A percentile compares a stretch with the other conserved stretches of the same genome.
Evolutionary conservation across 2,113 vertebrate genomes (phyloP).

Genomic region (Orycteropus afer): DNA sequence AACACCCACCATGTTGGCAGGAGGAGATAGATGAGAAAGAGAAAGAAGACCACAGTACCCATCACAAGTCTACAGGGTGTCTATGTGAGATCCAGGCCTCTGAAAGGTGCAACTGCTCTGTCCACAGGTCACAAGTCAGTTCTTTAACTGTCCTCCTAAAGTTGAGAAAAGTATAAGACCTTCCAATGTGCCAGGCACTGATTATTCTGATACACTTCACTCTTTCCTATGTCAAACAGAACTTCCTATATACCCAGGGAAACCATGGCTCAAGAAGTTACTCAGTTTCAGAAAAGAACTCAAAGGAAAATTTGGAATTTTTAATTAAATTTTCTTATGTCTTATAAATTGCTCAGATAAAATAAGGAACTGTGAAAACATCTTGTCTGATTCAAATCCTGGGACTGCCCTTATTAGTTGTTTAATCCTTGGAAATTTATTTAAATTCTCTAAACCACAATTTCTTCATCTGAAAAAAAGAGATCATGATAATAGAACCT

Average conservation of each 20-base stretch:
- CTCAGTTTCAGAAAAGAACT: not conserved
- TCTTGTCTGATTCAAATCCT: not conserved
- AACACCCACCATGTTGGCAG: not conserved
- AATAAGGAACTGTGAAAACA: not conserved
- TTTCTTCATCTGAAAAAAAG: not conserved
- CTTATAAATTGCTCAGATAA: not conserved
- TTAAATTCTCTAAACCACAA: not conserved
- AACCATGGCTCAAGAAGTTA: not conserved
- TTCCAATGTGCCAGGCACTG: no score
- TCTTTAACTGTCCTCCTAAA: not conserved
- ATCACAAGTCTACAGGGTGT: not conserved
- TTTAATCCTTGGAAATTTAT: not conserved
- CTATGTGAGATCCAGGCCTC: not conserved
- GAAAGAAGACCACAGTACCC: accelerated
- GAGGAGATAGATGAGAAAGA: not conserved
- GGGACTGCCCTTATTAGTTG: not conserved
- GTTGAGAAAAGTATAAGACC: not conserved
- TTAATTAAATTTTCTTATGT: not conserved
- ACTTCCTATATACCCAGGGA: not conserved
- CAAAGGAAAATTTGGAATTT: not conserved
- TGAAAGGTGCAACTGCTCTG: not conserved
- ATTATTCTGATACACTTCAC: accelerated
- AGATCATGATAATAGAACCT: not conserved
- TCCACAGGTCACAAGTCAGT: not conserved
- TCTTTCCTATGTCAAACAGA: not conserved